Base-by-base conservation (phyloP, 2,888 invertebrate genomes). In the Autographa pulchrina region DNA sequence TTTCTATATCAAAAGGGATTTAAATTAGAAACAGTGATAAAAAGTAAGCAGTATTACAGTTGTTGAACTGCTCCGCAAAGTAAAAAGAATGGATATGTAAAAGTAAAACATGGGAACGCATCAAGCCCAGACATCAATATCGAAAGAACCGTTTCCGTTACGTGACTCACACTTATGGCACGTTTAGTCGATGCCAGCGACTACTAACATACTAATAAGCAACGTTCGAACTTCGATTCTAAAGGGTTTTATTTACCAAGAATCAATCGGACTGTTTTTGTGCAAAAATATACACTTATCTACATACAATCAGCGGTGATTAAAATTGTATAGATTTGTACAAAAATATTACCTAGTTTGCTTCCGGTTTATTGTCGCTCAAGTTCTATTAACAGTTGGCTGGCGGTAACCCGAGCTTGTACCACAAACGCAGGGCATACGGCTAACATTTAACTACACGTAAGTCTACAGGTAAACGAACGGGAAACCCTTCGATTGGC, bases 121-220 rank as follows among this genome's bases (percentile, higher is more conserved):
- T 91, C 89, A 90, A 90, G 89, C 87, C 81, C 84, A 89, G 90
- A 86, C 93, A 93, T 92, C 91, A 92, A 92, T 93, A 93, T 92
- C 91, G 89, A 91, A 91, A 92, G 93, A 92, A 91, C 92, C 89
- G 92, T 94, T 94, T 94, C 94, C 94, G 94, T 93, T 95, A 95
- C 95, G 95, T 95, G 95, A 95, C 94, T 95, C 94, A 95, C 91
- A 89, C 89, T 85, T 90, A 88, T 91, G 94, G 94, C 94, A 94
- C 94, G 95, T 94, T 89, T 90, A 87, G 83, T 86, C 88, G 89
- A 86, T 88, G 91, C 90, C 89, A 86, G 88, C 90, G 90, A 89
- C 91, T 91, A 91, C 92, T 93, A 91, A 93, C 93, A 93, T 94
- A 94, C 93, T 92, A 93, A 94, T 92, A 84, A 83, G 74, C 32